Evolutionary conservation across 35 echinoderm and acorn worm species (phyloP).

Genomic region (Antedon bifida): DNA sequence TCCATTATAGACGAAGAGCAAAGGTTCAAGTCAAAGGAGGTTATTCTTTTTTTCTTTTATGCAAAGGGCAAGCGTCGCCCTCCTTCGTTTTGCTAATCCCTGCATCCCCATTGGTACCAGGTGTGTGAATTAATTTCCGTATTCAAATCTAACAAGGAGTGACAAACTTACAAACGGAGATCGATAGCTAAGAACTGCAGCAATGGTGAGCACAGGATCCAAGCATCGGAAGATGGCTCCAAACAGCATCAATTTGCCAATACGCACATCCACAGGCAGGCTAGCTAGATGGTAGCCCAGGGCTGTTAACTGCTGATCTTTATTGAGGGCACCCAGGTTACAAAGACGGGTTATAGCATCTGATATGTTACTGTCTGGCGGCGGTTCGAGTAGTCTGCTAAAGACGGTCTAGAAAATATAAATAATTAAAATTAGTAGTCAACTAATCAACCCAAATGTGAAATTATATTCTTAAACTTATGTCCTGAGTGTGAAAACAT

Average conservation of each 20-base stretch:
- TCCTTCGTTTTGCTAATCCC: too few relatives aligned
- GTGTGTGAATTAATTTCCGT: too few relatives aligned
- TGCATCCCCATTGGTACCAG: too few relatives aligned
- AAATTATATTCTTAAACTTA: too few relatives aligned
- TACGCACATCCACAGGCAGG: slow-evolving; percentile 53
- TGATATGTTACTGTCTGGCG: slow-evolving; percentile 19
- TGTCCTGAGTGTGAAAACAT: too few relatives aligned
- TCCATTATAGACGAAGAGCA: too few relatives aligned
- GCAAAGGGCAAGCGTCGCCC: too few relatives aligned
- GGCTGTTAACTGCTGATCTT: slow-evolving; percentile 29
- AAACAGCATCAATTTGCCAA: slow-evolving; percentile 63
- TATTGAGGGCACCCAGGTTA: slow-evolving; percentile 37
- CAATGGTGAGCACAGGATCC: slow-evolving; percentile 58
- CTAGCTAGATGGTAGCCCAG: slow-evolving; percentile 50
- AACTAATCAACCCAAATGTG: too few relatives aligned
- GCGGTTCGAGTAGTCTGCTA: slow-evolving; percentile 40
- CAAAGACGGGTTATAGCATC: slow-evolving; percentile 40
- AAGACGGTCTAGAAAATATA: slow-evolving; percentile 30
- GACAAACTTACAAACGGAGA: slow-evolving; percentile 61
- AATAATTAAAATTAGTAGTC: not conserved
- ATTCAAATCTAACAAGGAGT: not conserved
- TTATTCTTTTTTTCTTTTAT: too few relatives aligned
- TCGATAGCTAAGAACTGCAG: slow-evolving; percentile 56
- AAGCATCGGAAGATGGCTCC: slow-evolving; percentile 52
- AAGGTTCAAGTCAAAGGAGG: too few relatives aligned